Evolutionary conservation across 2,888 invertebrate species (phyloP).

Genomic region (Galeopsomyia nigrocyanea): DNA sequence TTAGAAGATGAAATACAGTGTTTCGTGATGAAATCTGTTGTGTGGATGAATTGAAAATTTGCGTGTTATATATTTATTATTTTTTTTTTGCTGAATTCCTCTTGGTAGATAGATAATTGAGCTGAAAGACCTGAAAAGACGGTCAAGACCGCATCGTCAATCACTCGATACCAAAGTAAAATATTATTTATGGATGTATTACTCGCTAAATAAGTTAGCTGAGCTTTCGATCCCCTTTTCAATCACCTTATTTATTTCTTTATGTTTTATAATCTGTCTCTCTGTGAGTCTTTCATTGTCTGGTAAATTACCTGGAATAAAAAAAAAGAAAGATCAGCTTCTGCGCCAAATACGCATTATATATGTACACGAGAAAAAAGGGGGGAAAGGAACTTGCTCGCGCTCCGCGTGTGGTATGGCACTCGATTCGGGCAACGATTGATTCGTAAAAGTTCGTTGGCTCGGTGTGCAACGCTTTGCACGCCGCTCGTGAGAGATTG

Average conservation of each 20-base stretch:
- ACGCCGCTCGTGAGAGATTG: constrained; percentile 27
- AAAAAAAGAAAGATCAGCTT: constrained; percentile 13
- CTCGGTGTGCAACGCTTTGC: constrained; percentile 12
- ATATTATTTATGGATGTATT: constrained; percentile 10
- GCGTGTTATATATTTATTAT: no score
- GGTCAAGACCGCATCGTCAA: no score
- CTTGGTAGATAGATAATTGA: no score
- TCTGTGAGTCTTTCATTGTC: neutral
- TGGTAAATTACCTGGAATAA: neutral
- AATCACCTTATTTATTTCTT: constrained; percentile 1
- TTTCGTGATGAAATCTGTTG: neutral
- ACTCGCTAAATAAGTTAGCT: constrained; percentile 43
- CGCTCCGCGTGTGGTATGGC: constrained; percentile 27
- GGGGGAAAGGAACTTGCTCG: neutral
- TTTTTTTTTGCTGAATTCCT: no score
- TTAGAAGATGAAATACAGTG: constrained; percentile 2
- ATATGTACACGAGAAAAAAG: neutral
- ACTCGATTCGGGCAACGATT: constrained; percentile 43
- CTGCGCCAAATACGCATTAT: constrained; percentile 15
- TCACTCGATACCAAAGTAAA: no score
- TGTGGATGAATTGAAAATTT: no score
- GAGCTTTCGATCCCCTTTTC: constrained; percentile 19
- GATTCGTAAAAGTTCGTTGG: constrained; percentile 47
- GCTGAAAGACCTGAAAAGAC: no score
- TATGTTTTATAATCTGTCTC: neutral